Conservation (phyloP, 2,797 vertebrate genomes). For the Clarias platycephalus region DNA sequence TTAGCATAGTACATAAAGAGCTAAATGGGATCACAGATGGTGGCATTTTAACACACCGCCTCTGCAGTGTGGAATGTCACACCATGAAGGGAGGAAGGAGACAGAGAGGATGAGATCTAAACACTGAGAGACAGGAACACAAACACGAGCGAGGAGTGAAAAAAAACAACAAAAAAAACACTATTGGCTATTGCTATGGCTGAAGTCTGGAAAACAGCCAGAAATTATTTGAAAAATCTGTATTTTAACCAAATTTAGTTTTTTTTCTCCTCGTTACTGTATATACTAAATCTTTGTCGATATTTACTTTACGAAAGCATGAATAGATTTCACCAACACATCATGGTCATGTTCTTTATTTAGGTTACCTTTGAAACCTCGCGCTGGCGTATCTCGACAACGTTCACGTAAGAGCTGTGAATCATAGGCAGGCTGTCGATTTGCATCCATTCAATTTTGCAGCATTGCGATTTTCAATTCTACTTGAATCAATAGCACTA, state of each 20-base stretch:
- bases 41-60: constrained; percentile 39
- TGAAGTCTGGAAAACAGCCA: neutral
- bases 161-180: neutral
- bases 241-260: neutral
- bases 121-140: constrained; percentile 1
- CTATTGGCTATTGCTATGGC: neutral
- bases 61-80: constrained; percentile 27
- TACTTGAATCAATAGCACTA: too few species aligned
- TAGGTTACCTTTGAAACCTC: neutral
- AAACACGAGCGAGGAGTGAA: neutral
- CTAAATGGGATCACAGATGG: constrained; percentile 44
- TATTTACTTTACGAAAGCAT: neutral
- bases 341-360: neutral
- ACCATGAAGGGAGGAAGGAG: neutral
- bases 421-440: too few species aligned
- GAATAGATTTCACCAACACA: neutral
- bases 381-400: neutral
- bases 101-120: neutral
- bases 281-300: neutral
- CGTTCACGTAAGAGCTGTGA: neutral
- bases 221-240: neutral
- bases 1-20: constrained; percentile 35
- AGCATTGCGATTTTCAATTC: too few species aligned
- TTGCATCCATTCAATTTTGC: too few species aligned
- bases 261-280: neutral